A percentile compares a stretch with the other conserved stretches of the same genome.
Conservation (phyloP, 2,113 vertebrate genomes). For the Verasper variegatus region DNA sequence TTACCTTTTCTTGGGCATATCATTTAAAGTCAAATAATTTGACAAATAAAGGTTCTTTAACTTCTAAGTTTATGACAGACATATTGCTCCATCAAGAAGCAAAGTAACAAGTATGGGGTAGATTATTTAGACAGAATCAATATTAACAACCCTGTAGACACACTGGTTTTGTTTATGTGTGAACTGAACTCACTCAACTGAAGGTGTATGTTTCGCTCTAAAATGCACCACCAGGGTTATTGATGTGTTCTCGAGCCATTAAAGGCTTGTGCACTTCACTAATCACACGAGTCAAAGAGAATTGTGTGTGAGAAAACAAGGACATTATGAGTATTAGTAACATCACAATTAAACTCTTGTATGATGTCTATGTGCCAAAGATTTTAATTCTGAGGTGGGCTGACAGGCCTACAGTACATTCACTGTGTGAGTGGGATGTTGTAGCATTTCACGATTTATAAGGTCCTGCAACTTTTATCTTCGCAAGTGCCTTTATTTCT, state of each 20-base stretch:
- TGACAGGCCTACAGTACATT: no score
- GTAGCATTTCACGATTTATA: no score
- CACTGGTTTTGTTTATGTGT: slow-evolving; percentile 16
- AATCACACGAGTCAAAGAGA: slow-evolving; percentile 13
- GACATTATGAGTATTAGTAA: not conserved
- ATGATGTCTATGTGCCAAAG: not conserved
- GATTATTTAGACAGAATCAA: slow-evolving; percentile 10
- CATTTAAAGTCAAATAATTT: not conserved
- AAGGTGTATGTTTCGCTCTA: slow-evolving; percentile 13
- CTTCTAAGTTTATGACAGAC: not conserved
- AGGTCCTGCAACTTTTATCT: no score
- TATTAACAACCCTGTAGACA: slow-evolving; percentile 4
- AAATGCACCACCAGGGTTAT: slow-evolving; percentile 17
- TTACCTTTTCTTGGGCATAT: not conserved
- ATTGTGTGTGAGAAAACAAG: not conserved
- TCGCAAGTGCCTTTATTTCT: not conserved
- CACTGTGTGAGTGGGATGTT: no score
- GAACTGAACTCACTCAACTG: not conserved
- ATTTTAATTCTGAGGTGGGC: not conserved
- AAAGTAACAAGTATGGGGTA: not conserved
- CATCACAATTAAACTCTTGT: not conserved
- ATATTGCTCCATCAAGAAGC: not conserved
- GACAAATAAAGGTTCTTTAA: not conserved
- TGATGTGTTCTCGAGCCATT: slow-evolving; percentile 9
- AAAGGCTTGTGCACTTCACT: slow-evolving; percentile 10